Conservation (phyloP, 2,113 vertebrate genomes). For the Solenodon paradoxus region DNA sequence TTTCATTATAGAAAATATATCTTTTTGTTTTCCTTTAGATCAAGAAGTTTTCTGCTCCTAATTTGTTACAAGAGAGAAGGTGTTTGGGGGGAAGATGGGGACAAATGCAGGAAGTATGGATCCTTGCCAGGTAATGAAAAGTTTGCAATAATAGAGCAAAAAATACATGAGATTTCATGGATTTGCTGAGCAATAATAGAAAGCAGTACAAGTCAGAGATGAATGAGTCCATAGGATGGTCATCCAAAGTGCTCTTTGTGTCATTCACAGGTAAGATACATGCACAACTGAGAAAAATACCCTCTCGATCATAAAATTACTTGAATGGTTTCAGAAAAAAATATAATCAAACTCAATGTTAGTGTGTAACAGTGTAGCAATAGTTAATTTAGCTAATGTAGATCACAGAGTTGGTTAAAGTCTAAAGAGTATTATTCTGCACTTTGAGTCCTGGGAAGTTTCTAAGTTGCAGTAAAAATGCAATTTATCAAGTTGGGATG, state of each 20-base stretch:
- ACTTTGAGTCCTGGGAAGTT: neutral
- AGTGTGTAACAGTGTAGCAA: neutral
- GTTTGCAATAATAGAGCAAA: neutral
- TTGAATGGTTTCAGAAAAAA: neutral
- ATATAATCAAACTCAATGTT: neutral
- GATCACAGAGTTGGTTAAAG: neutral
- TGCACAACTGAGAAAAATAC: neutral
- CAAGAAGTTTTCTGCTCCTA: neutral
- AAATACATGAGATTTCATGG: neutral
- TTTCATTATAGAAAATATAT: neutral
- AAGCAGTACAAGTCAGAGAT: neutral
- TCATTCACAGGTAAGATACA: neutral
- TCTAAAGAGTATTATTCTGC: neutral
- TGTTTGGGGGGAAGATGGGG: neutral
- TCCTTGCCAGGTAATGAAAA: neutral
- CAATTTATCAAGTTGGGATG: neutral
- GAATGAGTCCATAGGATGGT: neutral
- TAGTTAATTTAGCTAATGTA: neutral
- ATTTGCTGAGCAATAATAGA: neutral
- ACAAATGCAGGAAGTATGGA: neutral
- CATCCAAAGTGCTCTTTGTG: neutral
- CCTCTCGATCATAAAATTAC: neutral
- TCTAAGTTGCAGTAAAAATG: neutral
- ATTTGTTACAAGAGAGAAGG: neutral
- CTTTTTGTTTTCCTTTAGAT: neutral